Evolutionary conservation across 2,888 invertebrate species (phyloP).

Genomic region (Cremastobaeus sp.): DNA sequence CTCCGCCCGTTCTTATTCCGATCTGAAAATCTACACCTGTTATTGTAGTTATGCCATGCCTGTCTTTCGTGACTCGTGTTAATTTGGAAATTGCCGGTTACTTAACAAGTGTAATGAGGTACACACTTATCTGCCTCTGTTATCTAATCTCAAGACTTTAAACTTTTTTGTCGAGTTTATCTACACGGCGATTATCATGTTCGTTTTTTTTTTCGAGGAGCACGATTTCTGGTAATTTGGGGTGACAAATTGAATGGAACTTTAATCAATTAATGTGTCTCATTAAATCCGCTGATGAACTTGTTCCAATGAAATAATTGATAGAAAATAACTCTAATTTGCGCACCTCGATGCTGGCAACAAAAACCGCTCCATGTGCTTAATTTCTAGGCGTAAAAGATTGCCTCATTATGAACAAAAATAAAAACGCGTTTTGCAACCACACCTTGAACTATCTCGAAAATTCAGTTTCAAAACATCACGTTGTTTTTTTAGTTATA

Average conservation of each 20-base stretch:
- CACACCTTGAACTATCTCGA: constrained; percentile 32
- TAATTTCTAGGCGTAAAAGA: constrained; percentile 28
- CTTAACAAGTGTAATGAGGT: constrained; percentile 67
- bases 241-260: too few species aligned
- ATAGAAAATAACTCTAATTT: constrained; percentile 27
- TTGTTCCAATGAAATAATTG: constrained; percentile 30
- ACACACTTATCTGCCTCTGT: constrained; percentile 63
- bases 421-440: constrained; percentile 37
- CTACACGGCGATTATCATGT: constrained; percentile 32
- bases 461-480: constrained; percentile 34
- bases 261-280: too few species aligned
- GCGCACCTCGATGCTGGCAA: not conserved
- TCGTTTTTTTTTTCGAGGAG: too few species aligned
- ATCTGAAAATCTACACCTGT: constrained; percentile 62
- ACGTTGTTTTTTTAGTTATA: constrained; percentile 18
- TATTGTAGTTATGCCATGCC: constrained; percentile 49
- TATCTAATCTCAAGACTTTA: constrained; percentile 59
- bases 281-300: too few species aligned
- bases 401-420: constrained; percentile 42
- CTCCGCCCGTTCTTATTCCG: constrained; percentile 46
- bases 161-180: constrained; percentile 44
- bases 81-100: constrained; percentile 74
- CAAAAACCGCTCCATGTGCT: constrained; percentile 22
- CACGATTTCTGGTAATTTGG: too few species aligned
- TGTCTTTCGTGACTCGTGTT: constrained; percentile 69